Base-by-base conservation (phyloP, 1,140 invertebrate species). In the Neuroterus valhalla region DNA sequence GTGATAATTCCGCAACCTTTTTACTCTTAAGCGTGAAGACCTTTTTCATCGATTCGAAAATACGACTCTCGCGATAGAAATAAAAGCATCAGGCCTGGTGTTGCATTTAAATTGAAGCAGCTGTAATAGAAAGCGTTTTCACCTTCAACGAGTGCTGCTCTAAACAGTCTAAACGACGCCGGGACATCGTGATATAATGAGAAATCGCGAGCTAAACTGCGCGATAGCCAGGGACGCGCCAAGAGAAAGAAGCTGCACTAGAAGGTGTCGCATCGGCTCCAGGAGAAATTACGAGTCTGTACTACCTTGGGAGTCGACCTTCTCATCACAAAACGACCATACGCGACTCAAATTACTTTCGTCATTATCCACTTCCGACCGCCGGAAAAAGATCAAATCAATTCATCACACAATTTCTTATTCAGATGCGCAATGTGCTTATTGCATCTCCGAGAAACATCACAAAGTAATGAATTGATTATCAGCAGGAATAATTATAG, bases 111-210 rank as follows among this genome's bases (percentile, higher is more conserved):
- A 81, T 84, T 68, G 81, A 81, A 83, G 74, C 67, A 50, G 78
- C 68, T 86, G 55, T 26, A 62, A 62, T 62, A 84, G 85, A 87
- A 87, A 87, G 84, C 81, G 82, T 84, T 87, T 86, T 87, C 85
- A 84, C 85, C 83, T 82, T 78, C 69, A 66, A 69, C 72, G 38
- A 73, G 23, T 76, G 48, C 62, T 26, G 72, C 55, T 67, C 26
- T 46, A 44, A 31, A 62, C 70, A 70, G 74, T 67, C 26, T 46
- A 44, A 31, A 62, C 70, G 72, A 76, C 73, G 68, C 72, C 75
- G 66, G 14, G 71, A 78, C 62, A 66, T 70, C 68, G 79, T 31
- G 77, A 77, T 62, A 62, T 81, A 81, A 78, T 75, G 76, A 78
- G 79, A 81, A 81, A 78, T 81, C 70, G 74, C 72, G 62, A 76